Evolutionary conservation across 2,797 vertebrate genomes (phyloP).

Genomic region (Xenops minutus): DNA sequence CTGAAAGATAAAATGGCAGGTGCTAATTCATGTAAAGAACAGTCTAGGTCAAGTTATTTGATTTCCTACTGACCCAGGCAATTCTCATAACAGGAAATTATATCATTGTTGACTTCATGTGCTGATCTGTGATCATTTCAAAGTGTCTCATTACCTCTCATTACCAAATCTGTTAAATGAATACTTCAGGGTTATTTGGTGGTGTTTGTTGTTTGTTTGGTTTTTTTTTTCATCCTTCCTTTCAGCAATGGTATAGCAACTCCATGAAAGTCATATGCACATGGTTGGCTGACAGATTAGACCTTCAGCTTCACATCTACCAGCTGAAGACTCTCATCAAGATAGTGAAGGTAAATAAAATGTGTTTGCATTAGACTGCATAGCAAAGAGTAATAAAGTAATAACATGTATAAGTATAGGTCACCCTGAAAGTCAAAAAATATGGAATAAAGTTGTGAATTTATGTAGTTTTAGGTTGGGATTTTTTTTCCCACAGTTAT

Average conservation of each 20-base stretch:
- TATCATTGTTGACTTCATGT: constrained; percentile 79
- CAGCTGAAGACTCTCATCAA: constrained; percentile 98
- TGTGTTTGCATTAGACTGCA: background rate
- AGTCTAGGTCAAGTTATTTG: constrained; percentile 74
- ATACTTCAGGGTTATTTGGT: constrained; percentile 61
- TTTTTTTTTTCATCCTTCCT: constrained; percentile 39
- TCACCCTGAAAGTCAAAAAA: background rate
- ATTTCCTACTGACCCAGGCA: constrained; percentile 76
- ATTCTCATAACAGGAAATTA: constrained; percentile 80
- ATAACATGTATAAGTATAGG: background rate
- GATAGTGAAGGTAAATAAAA: constrained; percentile 92
- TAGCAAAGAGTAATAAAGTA: background rate
- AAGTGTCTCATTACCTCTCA: constrained; percentile 79
- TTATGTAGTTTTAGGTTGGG: background rate
- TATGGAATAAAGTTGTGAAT: background rate
- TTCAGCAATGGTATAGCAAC: constrained; percentile 93
- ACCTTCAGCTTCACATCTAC: constrained; percentile 94
- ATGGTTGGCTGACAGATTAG: constrained; percentile 94
- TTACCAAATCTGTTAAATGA: constrained; percentile 79
- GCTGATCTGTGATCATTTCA: constrained; percentile 76
- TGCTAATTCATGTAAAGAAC: constrained; percentile 78
- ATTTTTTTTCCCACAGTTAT: background rate
- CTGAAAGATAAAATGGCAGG: constrained; percentile 64
- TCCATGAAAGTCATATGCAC: constrained; percentile 90
- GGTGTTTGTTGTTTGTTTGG: background rate